phyloP scores from a whole-genome alignment of 1,140 invertebrate genomes.

The Portunus trituberculatus region DNA sequence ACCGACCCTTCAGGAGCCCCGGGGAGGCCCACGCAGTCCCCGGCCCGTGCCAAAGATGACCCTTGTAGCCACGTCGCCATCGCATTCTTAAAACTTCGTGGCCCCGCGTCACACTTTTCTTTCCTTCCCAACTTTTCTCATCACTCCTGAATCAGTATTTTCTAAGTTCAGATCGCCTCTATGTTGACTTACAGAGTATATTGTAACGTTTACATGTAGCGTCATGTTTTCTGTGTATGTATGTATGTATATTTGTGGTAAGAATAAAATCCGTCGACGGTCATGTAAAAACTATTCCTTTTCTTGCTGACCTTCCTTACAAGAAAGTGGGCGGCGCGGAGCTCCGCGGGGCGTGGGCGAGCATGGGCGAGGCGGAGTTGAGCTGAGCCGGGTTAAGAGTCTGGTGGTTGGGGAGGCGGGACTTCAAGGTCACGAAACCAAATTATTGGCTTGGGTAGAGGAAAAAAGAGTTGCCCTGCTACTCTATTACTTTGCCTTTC shows the following conservation, averaged over 20 bases:
- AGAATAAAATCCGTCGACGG: background rate
- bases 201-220: background rate
- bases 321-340: background rate
- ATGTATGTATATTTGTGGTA: slow-evolving; percentile 12
- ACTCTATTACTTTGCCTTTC: background rate
- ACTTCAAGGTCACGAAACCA: background rate
- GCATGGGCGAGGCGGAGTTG: background rate
- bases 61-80: background rate
- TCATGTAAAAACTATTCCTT: background rate
- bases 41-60: background rate
- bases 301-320: background rate
- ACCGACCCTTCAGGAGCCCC: background rate
- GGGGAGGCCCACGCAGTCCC: background rate
- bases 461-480: background rate
- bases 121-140: background rate
- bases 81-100: background rate
- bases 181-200: background rate
- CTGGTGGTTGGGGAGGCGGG: background rate
- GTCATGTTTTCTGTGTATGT: background rate
- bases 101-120: background rate
- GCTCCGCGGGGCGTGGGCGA: background rate
- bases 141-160: slow-evolving; percentile 4
- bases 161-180: background rate
- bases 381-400: background rate
- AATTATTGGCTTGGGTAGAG: background rate